Evolutionary conservation across 1,140 invertebrate species (phyloP), one percentile per base, ranked within the genome.

Genomic region (Eriosoma lanigerum): DNA sequence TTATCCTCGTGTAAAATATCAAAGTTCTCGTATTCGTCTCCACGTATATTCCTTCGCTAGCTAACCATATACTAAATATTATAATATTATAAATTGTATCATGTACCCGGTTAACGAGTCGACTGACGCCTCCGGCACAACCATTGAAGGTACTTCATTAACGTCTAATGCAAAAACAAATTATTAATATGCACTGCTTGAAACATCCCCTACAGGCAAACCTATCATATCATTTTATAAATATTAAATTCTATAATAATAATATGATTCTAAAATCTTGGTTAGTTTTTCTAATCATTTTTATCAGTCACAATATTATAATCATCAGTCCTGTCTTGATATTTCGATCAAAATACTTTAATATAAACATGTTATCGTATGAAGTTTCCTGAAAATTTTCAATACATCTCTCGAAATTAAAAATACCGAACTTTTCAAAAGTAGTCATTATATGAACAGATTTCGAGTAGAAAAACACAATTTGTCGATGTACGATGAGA

Each of bases 71-170:
- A 32, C 26, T 26, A 54, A 73, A 73, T 50, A 54, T 52, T n/a
- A 54, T 73, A 73, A 38, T 64, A 64, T 73, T 54, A 73, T 54
- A 52, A 73, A 73, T 73, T 54, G 70, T 48, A 54, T 50, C 26
- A n/a, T n/a, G 26, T 52, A 54, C 48, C 48, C 70, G 70, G 26
- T 73, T 54, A 54, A 73, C 50, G 68, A 72, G 46, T 24, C 58
- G 62, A 38, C n/a, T 29, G 17, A 19, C 62, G 62, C 60, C 60
- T 64, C 60, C n/a, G 54, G 48, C 68, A n/a, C 32, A 26, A 48
- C 17, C 17, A 38, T 26, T n/a, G 24, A n/a, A n/a, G n/a, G n/a
- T n/a, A n/a, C 26, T 73, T 73, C 70, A 54, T 73, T 73, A 73
- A 52, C 70, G 70, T n/a, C 46, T 21, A 48, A 12, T 13, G 24